A percentile compares a stretch with the other conserved stretches of the same genome.
These are phyloP conservation scores for Spinus pinus DNA, from an alignment of 2,797 vertebrate species.

Conservation along the genomic window DNA sequence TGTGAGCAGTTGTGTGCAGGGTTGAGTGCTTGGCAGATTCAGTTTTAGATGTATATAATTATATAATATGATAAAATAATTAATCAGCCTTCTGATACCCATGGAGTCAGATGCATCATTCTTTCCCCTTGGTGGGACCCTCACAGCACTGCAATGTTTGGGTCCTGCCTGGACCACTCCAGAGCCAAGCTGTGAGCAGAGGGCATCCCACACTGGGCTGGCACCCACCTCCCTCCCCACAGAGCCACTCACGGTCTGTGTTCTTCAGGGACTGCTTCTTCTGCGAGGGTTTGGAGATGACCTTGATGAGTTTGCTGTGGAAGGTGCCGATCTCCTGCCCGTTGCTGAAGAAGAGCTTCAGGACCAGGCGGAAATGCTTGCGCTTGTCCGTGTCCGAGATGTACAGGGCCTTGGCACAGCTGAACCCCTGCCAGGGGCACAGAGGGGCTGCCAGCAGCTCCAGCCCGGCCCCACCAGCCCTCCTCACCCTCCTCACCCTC, in stretches of 20 bases:
- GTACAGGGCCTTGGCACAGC: constrained; percentile 92
- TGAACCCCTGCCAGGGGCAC: constrained; percentile 79
- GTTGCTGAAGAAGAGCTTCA: constrained; percentile 85
- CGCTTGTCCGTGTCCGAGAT: constrained; percentile 94
- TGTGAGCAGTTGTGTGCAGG: too few species aligned
- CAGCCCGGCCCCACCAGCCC: not conserved
- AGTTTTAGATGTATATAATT: not conserved
- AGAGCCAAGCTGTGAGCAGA: not conserved
- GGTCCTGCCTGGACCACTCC: not conserved
- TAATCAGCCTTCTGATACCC: not conserved
- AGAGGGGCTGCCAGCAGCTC: not conserved
- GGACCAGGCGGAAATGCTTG: constrained; percentile 91
- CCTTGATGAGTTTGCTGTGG: constrained; percentile 92
- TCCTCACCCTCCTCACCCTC: not conserved
- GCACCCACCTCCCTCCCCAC: fast-evolving
- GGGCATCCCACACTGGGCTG: not conserved
- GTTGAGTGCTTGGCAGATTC: not conserved
- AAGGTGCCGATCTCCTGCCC: constrained; percentile 91
- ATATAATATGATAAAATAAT: not conserved
- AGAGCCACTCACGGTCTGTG: constrained; percentile 83
- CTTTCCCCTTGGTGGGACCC: too few species aligned
- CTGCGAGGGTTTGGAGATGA: constrained; percentile 97
- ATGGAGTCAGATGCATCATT: not conserved
- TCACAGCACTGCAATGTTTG: not conserved
- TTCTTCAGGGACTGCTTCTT: constrained; percentile 98